Conservation (phyloP, 2,888 invertebrate species). For the Erebia aethiops region DNA sequence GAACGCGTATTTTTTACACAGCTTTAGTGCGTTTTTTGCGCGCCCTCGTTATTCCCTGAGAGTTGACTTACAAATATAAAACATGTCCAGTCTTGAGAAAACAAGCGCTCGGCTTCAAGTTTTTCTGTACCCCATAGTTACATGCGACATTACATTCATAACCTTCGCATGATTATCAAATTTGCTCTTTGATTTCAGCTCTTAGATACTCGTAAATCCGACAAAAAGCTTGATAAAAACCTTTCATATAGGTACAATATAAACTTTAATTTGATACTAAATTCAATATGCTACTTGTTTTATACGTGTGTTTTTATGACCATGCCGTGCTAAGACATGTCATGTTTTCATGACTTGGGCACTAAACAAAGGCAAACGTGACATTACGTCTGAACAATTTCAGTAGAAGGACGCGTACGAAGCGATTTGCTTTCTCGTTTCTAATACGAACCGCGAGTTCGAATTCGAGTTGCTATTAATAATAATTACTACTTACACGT, state of each 20-base stretch:
- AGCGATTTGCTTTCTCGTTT: no score
- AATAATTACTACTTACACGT: no score
- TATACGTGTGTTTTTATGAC: not conserved
- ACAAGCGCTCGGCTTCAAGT: constrained; percentile 14
- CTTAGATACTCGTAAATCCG: constrained; percentile 1
- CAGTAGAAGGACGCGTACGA: no score
- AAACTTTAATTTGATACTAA: not conserved
- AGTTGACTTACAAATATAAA: constrained; percentile 39
- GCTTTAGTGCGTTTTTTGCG: constrained; percentile 54
- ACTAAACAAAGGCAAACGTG: no score
- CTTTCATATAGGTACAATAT: not conserved
- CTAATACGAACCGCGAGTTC: no score
- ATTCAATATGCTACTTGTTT: not conserved
- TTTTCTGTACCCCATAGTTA: not conserved
- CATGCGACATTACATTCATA: constrained; percentile 11
- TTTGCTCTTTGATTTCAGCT: not conserved
- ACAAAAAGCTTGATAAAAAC: not conserved
- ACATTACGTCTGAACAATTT: no score
- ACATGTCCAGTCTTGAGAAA: constrained; percentile 24
- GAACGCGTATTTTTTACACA: constrained; percentile 60
- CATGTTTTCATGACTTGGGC: not conserved
- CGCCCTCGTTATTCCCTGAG: constrained; percentile 35
- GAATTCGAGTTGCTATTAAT: no score
- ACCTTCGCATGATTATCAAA: not conserved
- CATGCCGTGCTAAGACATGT: not conserved